These are phyloP conservation scores for Coenobita brevimanus DNA, from an alignment of 1,140 invertebrate genomes.

Conservation along the genomic window DNA sequence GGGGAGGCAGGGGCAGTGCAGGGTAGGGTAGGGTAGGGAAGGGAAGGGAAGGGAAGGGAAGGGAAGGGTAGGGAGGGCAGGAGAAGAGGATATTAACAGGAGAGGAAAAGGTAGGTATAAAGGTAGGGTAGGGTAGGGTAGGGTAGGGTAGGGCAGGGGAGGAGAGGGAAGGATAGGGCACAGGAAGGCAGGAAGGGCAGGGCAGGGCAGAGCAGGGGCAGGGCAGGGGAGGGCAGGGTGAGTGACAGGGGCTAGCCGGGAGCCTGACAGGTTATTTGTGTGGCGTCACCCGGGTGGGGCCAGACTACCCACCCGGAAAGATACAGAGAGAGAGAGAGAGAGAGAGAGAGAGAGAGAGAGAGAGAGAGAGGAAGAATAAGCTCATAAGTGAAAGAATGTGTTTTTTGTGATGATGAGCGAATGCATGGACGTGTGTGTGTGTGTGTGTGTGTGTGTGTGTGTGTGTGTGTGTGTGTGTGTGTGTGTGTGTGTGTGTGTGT, in stretches of 20 bases:
- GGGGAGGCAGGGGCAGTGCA: not conserved
- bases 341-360: not conserved
- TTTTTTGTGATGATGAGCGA: not conserved
- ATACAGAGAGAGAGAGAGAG: conserved; percentile 26
- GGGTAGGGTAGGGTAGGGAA: not conserved
- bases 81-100: not conserved
- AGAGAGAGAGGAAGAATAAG: too few species aligned
- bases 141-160: not conserved
- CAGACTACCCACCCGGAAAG: conserved; percentile 48
- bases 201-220: not conserved
- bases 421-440: not conserved
- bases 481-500: conserved; percentile 16
- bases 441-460: not conserved
- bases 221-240: not conserved
- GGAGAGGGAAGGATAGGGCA: not conserved
- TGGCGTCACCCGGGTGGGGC: conserved; percentile 47
- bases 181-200: not conserved
- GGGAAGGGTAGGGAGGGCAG: not conserved
- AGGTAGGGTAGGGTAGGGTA: not conserved
- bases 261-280: conserved; percentile 59
- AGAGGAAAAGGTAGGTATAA: not conserved
- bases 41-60: too few species aligned
- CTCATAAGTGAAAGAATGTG: too few species aligned
- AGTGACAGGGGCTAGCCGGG: conserved; percentile 47
- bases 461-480: conserved; percentile 3